Evolutionary conservation across 2,113 vertebrate species (phyloP).

Genomic region (Motacilla alba): DNA sequence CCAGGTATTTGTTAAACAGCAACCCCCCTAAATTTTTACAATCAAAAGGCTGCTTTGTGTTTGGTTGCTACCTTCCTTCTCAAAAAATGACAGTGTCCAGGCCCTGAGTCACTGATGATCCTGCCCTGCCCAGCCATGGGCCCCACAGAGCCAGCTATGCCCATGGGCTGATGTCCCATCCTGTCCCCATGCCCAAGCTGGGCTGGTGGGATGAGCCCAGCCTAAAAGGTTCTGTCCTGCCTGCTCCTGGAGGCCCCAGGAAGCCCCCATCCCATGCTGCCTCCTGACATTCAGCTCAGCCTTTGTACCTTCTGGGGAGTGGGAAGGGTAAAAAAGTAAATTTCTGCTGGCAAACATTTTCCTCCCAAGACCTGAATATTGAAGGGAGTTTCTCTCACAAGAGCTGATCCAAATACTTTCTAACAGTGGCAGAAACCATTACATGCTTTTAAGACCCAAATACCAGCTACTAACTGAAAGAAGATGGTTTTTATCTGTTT

Average conservation of each 20-base stretch:
- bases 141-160: background rate
- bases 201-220: background rate
- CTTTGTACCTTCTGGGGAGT: background rate
- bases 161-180: accelerated
- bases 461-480: background rate
- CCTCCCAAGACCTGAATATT: background rate
- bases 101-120: too few relatives aligned
- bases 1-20: background rate
- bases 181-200: background rate
- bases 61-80: background rate
- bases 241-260: background rate
- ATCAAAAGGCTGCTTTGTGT: background rate
- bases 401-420: background rate
- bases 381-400: background rate
- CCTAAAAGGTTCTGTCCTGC: background rate
- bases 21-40: background rate
- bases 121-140: background rate
- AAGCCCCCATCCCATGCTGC: accelerated
- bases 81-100: background rate
- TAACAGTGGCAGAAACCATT: background rate
- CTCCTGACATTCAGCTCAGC: background rate
- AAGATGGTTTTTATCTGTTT: background rate
- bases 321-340: background rate
- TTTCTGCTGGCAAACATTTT: background rate
- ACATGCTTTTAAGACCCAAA: background rate